Percentiles rank a stretch among this genome's conserved stretches.
Conservation (phyloP, 2,888 invertebrate genomes). For the Achlya flavicornis region DNA sequence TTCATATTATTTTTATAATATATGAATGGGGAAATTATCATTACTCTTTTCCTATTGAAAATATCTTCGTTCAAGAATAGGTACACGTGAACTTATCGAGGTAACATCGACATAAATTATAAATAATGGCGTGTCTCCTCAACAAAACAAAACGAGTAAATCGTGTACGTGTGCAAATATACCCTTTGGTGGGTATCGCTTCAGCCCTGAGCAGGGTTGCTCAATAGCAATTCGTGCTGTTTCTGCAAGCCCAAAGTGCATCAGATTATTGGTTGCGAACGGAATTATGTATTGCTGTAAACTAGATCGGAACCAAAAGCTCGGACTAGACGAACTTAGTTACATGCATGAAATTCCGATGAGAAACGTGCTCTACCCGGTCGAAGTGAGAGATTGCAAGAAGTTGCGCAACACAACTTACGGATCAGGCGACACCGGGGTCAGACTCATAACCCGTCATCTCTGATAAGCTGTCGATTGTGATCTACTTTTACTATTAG, state of each 20-base stretch:
- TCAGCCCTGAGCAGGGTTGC: slow-evolving; percentile 33
- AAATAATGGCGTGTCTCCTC: slow-evolving; percentile 44
- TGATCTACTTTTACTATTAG: slow-evolving; percentile 37
- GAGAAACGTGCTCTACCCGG: slow-evolving; percentile 25
- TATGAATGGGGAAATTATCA: background rate
- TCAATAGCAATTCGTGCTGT: slow-evolving; percentile 56
- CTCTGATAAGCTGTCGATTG: slow-evolving; percentile 44
- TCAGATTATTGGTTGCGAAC: slow-evolving; percentile 58
- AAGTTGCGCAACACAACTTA: slow-evolving; percentile 33
- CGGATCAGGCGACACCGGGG: slow-evolving; percentile 45
- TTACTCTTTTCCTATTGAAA: background rate
- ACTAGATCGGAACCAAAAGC: slow-evolving; percentile 54
- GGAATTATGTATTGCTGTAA: slow-evolving; percentile 56
- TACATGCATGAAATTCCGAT: slow-evolving; percentile 27
- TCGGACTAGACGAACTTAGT: slow-evolving; percentile 25
- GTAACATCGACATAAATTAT: slow-evolving; percentile 41
- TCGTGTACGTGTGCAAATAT: slow-evolving; percentile 14
- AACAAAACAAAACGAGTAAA: slow-evolving; percentile 21
- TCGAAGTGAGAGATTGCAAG: slow-evolving; percentile 14
- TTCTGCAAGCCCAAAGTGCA: slow-evolving; percentile 60
- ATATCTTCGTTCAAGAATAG: background rate
- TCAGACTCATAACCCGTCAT: slow-evolving; percentile 40
- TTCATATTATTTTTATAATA: background rate
- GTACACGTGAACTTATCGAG: slow-evolving; percentile 14
- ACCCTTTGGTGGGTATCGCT: background rate